phyloP scores from a whole-genome alignment of 1,140 invertebrate species.

The Sitodiplosis mosellana region DNA sequence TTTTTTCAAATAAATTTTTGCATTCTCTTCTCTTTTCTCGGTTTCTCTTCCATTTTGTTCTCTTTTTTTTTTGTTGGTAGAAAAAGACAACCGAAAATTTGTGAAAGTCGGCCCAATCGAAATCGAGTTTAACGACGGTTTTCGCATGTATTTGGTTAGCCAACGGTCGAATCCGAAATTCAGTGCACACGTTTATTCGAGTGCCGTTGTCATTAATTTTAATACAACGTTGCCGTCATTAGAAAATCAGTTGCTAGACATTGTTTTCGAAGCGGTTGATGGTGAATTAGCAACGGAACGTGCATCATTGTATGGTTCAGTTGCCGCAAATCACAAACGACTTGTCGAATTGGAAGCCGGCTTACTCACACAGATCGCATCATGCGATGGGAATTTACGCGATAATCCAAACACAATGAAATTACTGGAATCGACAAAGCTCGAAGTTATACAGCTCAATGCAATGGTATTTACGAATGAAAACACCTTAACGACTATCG shows the following conservation, averaged over 20 bases:
- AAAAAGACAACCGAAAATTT: constrained; percentile 47
- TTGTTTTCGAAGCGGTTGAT: constrained; percentile 66
- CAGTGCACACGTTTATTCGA: constrained; percentile 65
- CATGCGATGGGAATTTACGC: constrained; percentile 74
- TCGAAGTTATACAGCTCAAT: constrained; percentile 56
- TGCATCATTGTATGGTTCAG: constrained; percentile 66
- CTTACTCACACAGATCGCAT: constrained; percentile 59
- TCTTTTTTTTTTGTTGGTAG: too few species aligned
- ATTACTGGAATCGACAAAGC: constrained; percentile 76
- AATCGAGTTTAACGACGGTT: constrained; percentile 72
- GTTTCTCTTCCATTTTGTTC: not conserved
- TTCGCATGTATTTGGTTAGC: constrained; percentile 72
- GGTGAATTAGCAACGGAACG: constrained; percentile 73
- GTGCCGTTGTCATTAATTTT: constrained; percentile 77
- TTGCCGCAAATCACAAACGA: constrained; percentile 64
- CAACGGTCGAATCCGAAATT: constrained; percentile 75
- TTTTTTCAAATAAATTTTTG: not conserved
- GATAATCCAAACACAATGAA: constrained; percentile 71
- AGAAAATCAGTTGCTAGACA: constrained; percentile 73
- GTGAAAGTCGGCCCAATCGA: constrained; percentile 72
- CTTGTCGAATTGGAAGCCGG: constrained; percentile 67
- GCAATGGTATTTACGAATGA: constrained; percentile 53
- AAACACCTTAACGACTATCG: constrained; percentile 56
- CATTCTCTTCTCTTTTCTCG: not conserved
- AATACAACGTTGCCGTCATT: constrained; percentile 67